Percentiles rank a stretch among this genome's conserved stretches.
These are phyloP conservation scores for Fratercula arctica DNA, from an alignment of 2,797 vertebrate species.

Conservation along the genomic window DNA sequence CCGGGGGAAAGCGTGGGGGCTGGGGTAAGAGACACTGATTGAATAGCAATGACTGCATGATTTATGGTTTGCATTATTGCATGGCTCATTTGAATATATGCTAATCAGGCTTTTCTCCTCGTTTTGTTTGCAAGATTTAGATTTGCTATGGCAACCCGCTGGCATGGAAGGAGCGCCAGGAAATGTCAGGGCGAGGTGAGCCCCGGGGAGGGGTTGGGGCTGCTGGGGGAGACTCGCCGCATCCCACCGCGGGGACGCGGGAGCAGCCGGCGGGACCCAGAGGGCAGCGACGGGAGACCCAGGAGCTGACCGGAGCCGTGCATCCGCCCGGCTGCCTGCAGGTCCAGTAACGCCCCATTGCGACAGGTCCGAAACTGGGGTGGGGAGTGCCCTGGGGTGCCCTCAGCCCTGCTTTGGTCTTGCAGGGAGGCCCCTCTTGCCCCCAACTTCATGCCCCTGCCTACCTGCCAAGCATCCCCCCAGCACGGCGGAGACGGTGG, in stretches of 20 bases:
- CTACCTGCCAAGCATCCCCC: rapidly evolving
- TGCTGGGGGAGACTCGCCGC: neutral
- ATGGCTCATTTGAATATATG: constrained; percentile 69
- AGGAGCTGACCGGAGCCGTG: neutral
- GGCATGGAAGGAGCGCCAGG: constrained; percentile 50
- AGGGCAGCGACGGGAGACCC: neutral
- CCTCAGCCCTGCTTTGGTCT: neutral
- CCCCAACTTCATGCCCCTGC: too few relatives aligned
- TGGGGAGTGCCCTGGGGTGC: neutral
- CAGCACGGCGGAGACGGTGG: rapidly evolving
- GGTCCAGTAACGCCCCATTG: neutral
- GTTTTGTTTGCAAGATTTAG: constrained; percentile 62
- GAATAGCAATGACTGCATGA: constrained; percentile 45
- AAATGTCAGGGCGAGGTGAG: constrained; percentile 52
- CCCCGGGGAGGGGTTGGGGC: constrained; percentile 8
- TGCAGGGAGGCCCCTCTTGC: neutral
- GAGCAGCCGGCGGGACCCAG: neutral
- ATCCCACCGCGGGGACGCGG: neutral
- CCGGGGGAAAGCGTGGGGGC: neutral
- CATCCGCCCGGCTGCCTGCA: neutral
- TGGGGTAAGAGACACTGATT: constrained; percentile 43
- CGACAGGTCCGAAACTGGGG: neutral
- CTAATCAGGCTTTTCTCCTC: constrained; percentile 50
- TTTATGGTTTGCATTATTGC: constrained; percentile 63
- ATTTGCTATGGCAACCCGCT: constrained; percentile 65